Base-by-base conservation (phyloP, 2,888 invertebrate species). In the Drosophila anomelani region DNA sequence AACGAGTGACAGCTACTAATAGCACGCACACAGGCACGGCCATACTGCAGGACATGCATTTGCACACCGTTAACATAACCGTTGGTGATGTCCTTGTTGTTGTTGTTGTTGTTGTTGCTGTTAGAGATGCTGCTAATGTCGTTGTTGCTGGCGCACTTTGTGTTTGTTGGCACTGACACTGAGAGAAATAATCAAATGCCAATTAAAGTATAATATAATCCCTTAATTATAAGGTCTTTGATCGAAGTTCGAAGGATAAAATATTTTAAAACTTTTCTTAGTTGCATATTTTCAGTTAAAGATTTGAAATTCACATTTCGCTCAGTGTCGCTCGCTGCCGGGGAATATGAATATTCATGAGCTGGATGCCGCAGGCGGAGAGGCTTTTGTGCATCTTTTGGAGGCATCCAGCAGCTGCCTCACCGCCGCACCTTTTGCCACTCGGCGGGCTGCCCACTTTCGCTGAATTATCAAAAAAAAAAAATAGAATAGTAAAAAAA, bases 1-100 rank as follows among this genome's bases (percentile, higher is more conserved):
- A 71, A 62, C 72, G 58, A 78, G 79, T 84, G 85, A 84, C 85
- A 81, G 75, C 69, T 79, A 84, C 85, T 81, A 81, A 81, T 81
- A 85, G 75, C 79, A 76, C 72, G 63, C 74, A 73, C 66, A 51
- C 53, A 60, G 23, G 41, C 34, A 56, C 20, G 13, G 46, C 34
- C 38, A 29, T 15, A 32, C 39, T 34, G 51, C 51, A 61, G 44
- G 47, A 62, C 57, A 55, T 55, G 62, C 54, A 34, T 63, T 56
- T 62, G 49, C 41, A 55, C 64, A 46, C 36, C 38, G 51, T 53
- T 38, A 36, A 34, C 23, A 20, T 51, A 34, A 20, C 51, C n/a
- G 10, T 34, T 51, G 15, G 17, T 8, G 32, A 1, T 26, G 47
- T n/a, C 10, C 26, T 15, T 26, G 26, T n/a, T 47, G n/a, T 32